phyloP scores from a whole-genome alignment of 1,140 invertebrate species.

The Steinernema feltiae region DNA sequence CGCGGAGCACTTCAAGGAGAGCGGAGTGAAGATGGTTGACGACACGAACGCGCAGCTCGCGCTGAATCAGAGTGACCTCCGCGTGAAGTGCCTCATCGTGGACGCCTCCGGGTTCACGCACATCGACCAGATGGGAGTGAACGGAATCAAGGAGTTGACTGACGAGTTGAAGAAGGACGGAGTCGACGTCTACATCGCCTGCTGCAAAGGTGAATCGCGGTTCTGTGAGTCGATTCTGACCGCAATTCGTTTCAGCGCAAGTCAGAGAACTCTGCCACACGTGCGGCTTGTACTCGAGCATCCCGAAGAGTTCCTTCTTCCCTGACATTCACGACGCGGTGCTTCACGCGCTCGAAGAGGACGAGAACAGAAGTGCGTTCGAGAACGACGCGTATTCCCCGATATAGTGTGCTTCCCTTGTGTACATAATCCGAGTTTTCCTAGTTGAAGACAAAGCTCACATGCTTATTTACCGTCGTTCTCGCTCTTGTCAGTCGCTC shows the following conservation, averaged over 20 bases:
- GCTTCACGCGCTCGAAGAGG: background rate
- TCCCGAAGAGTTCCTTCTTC: background rate
- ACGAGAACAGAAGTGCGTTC: background rate
- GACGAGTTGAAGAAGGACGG: background rate
- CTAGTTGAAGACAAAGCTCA: too few species aligned
- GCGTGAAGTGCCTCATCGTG: background rate
- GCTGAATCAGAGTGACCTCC: background rate
- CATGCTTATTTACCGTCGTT: too few species aligned
- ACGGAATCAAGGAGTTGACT: slow-evolving; percentile 2
- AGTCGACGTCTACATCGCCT: background rate
- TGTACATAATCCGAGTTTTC: too few species aligned
- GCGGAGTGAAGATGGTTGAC: background rate
- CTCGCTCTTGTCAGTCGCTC: too few species aligned
- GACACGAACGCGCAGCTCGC: background rate
- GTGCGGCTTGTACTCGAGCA: background rate
- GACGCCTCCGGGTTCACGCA: background rate
- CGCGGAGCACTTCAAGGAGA: background rate
- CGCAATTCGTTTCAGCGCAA: background rate
- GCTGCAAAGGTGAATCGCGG: background rate
- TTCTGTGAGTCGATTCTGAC: background rate
- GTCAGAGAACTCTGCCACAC: background rate
- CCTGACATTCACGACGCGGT: slow-evolving; percentile 4
- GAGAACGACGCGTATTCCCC: background rate
- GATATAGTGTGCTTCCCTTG: too few species aligned
- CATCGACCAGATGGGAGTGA: slow-evolving; percentile 4